Evolutionary conservation across 2,113 vertebrate genomes (phyloP).

Genomic region (Cyprinodon brontotheroides): DNA sequence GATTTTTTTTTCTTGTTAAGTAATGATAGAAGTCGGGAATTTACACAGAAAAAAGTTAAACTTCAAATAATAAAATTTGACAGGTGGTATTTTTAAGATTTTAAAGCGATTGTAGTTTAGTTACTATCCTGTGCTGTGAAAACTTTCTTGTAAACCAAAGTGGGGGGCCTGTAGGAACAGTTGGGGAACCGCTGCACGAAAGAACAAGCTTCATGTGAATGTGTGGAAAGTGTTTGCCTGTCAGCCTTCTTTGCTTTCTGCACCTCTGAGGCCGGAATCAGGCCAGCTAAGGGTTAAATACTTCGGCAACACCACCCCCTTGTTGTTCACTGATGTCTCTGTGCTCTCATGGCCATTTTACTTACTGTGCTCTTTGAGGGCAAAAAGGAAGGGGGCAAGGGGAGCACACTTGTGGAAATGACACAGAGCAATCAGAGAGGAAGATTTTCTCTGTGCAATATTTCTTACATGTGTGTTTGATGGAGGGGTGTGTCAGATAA

Average conservation of each 20-base stretch:
- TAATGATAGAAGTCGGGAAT: too few relatives aligned
- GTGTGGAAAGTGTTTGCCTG: slow-evolving; percentile 6
- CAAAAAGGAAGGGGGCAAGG: slow-evolving; percentile 15
- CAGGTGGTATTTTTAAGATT: too few relatives aligned
- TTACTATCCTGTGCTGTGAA: too few relatives aligned
- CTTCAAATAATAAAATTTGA: too few relatives aligned
- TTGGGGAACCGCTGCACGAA: slow-evolving; percentile 3
- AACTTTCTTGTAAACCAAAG: too few relatives aligned
- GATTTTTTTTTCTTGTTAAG: too few relatives aligned
- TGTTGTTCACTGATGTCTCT: slow-evolving; percentile 68
- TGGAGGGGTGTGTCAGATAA: slow-evolving; percentile 52
- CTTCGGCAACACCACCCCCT: slow-evolving; percentile 56
- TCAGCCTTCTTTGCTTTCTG: slow-evolving; percentile 19
- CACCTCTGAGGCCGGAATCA: slow-evolving; percentile 29
- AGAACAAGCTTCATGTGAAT: slow-evolving; percentile 14
- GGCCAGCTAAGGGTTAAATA: slow-evolving; percentile 71
- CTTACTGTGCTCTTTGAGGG: slow-evolving; percentile 50
- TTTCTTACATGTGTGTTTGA: slow-evolving; percentile 53
- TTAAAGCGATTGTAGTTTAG: too few relatives aligned
- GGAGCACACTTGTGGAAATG: slow-evolving; percentile 19
- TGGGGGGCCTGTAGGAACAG: too few relatives aligned
- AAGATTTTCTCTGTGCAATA: slow-evolving; percentile 46
- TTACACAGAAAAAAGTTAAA: too few relatives aligned
- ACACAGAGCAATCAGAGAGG: slow-evolving; percentile 30
- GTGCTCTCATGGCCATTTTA: slow-evolving; percentile 64